These are phyloP conservation scores for Gorsachius goisagi DNA, from an alignment of 2,113 vertebrate genomes.

Conservation along the genomic window DNA sequence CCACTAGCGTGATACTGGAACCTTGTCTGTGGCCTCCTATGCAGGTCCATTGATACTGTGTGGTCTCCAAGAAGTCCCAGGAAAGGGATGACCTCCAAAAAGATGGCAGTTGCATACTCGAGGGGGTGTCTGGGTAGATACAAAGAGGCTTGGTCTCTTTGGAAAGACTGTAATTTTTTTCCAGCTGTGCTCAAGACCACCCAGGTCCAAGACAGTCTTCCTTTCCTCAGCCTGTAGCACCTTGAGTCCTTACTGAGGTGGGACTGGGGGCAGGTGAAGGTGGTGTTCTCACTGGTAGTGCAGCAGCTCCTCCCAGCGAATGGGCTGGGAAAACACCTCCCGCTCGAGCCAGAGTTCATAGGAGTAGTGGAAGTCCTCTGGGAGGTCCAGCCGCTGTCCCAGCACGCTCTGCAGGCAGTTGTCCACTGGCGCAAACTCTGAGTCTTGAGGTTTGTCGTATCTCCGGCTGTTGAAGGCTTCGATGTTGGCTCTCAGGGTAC, in stretches of 20 bases:
- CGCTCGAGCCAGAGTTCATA: constrained; percentile 97
- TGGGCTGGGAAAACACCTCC: constrained; percentile 96
- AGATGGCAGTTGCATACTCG: rapidly evolving
- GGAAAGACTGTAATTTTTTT: not conserved
- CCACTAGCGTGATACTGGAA: not conserved
- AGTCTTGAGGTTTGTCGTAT: constrained; percentile 83
- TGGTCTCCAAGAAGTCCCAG: not conserved
- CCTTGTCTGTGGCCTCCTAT: not conserved
- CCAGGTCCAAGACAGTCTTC: not conserved
- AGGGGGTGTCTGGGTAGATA: not conserved
- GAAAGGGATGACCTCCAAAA: not conserved
- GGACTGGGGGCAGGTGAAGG: not conserved
- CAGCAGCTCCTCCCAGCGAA: constrained; percentile 95
- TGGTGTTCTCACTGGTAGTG: constrained; percentile 69
- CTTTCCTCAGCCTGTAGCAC: not conserved
- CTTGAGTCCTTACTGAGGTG: not conserved
- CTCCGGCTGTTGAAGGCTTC: constrained; percentile 93
- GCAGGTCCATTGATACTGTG: rapidly evolving
- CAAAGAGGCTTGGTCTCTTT: not conserved
- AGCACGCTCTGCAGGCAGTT: constrained; percentile 97
- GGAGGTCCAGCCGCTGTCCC: constrained; percentile 89
- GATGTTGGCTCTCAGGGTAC: constrained; percentile 90
- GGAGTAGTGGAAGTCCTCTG: constrained; percentile 90
- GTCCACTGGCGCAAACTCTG: constrained; percentile 91
- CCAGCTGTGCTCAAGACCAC: not conserved